These are phyloP conservation scores for Fopius arisanus DNA, from an alignment of 1,140 invertebrate genomes.

Conservation along the genomic window DNA sequence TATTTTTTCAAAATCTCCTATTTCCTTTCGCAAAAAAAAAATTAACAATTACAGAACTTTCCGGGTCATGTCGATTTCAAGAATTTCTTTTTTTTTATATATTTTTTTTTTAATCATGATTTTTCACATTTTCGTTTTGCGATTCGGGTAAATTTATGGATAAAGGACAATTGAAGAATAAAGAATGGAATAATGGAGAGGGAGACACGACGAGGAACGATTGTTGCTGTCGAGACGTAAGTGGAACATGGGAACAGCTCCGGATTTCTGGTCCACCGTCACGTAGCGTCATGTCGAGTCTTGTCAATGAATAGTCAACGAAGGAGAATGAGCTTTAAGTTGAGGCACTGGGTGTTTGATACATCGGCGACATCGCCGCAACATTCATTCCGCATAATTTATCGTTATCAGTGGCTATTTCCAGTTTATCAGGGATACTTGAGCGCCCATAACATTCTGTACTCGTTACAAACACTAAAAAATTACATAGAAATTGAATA, in stretches of 20 bases:
- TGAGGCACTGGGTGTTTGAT: slow-evolving; percentile 53
- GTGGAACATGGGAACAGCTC: slow-evolving; percentile 59
- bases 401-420: slow-evolving; percentile 59
- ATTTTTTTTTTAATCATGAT: too few relatives aligned
- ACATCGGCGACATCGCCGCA: slow-evolving; percentile 61
- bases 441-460: slow-evolving; percentile 33
- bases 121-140: background rate
- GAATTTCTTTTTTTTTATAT: too few relatives aligned
- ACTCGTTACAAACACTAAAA: too few relatives aligned
- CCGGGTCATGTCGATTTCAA: too few relatives aligned
- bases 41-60: too few relatives aligned
- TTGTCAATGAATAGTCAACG: slow-evolving; percentile 62
- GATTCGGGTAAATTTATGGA: background rate
- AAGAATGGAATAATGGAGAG: background rate
- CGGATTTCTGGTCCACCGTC: slow-evolving; percentile 60
- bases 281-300: slow-evolving; percentile 54
- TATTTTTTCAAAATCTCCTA: too few relatives aligned
- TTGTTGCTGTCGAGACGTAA: slow-evolving; percentile 36
- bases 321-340: slow-evolving; percentile 59
- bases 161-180: background rate
- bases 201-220: slow-evolving; percentile 9
- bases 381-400: slow-evolving; percentile 62
- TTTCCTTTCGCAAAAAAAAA: too few relatives aligned
- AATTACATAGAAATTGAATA: too few relatives aligned
- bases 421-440: slow-evolving; percentile 52